phyloP scores from a whole-genome alignment of 2,888 invertebrate genomes.

The Sminthurinus aureus region DNA sequence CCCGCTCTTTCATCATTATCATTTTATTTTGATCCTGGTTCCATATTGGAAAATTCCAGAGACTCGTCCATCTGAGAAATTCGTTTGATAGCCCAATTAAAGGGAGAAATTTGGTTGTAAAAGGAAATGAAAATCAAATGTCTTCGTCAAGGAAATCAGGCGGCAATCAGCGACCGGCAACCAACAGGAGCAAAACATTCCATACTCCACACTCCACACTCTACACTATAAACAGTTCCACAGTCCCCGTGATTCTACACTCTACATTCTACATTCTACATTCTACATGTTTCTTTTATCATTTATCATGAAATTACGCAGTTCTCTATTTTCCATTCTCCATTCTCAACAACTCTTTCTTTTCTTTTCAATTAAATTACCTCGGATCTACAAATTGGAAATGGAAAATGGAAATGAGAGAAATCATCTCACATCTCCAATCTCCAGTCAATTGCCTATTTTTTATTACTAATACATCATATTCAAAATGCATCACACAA shows the following conservation, averaged over 20 bases:
- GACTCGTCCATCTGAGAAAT: slow-evolving; percentile 54
- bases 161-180: too few species aligned
- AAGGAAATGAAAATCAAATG: slow-evolving; percentile 2
- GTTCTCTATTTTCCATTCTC: not conserved
- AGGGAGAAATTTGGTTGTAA: slow-evolving; percentile 21
- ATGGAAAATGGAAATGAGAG: not conserved
- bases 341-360: not conserved
- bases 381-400: too few species aligned
- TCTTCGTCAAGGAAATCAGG: slow-evolving; percentile 6
- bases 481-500: not conserved
- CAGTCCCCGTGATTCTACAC: not conserved
- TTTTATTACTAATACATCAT: not conserved
- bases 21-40: not conserved
- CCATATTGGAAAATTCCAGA: slow-evolving; percentile 55
- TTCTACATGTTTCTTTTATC: not conserved
- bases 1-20: not conserved
- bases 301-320: not conserved
- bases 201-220: not conserved
- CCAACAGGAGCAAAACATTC: too few species aligned
- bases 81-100: slow-evolving; percentile 38
- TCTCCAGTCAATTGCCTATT: not conserved
- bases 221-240: too few species aligned
- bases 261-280: not conserved
- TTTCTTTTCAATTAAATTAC: not conserved
- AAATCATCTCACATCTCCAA: not conserved